Base-by-base conservation (phyloP, 64 coral and sea anemone species). In the Exaiptasia diaphana region DNA sequence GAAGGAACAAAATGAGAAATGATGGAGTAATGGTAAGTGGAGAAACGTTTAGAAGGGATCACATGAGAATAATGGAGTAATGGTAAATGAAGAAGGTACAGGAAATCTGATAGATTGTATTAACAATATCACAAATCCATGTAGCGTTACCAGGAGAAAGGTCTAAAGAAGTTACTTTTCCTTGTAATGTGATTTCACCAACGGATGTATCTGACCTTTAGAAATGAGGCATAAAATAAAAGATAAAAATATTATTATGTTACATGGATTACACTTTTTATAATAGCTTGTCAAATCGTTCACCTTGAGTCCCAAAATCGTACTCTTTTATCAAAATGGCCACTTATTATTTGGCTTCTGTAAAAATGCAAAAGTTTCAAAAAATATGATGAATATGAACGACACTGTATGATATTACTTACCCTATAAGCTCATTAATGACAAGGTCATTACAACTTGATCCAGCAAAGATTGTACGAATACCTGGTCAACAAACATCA, bases 371-470 rank as follows among this genome's bases (percentile, higher is more conserved):
- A 20, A 18, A 4, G 50, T 18, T 53, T 50, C 15, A 31, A 31
- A 75, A 15, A 48, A 50, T 48, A n/a, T n/a, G n/a, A n/a, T n/a
- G n/a, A n/a, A n/a, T 1, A 58, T n/a, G 23, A 6, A 24, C 22
- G 44, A 24, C 41, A 40, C 17, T 41, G 20, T 17, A 61, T 35
- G 24, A 28, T 34, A 40, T 29, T 40, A 65, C 94, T 89, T 89
- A 97, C 94, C 65, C 79, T 53, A 88, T 65, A 20, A 75, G 79
- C 34, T 91, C 90, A 60, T 91, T 92, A 22, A 88, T 88, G 26
- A 91, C 75, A 22, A 97, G 57, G 78, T 92, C 94, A 80, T 97
- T 97, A 75, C 94, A 97, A 43, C 94, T 97, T 37, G 94, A 97
- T 60, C 94, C 94, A n/a, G 94, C 94, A 92, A 97, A 97, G 58